phyloP scores from a whole-genome alignment of 1,140 invertebrate genomes.

The Orius laevigatus region DNA sequence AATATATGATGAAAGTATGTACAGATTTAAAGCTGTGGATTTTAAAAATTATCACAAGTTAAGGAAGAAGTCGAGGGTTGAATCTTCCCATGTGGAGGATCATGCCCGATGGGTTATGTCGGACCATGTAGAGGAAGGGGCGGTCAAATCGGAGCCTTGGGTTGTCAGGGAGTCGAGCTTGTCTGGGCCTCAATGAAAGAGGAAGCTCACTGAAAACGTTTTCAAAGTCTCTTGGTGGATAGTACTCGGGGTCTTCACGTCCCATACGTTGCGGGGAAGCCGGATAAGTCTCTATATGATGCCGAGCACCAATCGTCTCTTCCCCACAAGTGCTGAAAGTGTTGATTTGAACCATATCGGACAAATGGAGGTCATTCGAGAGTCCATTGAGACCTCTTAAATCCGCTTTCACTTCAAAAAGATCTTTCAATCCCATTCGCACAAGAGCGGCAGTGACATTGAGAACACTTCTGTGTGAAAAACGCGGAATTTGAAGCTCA shows the following conservation, averaged over 20 bases:
- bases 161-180: conserved; percentile 39
- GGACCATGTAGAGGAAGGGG: conserved; percentile 69
- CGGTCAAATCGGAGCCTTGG: conserved; percentile 61
- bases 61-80: conserved; percentile 60
- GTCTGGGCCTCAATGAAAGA: conserved; percentile 44
- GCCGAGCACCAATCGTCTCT: conserved; percentile 46
- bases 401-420: conserved; percentile 54
- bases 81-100: conserved; percentile 71
- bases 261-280: conserved; percentile 33
- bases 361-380: conserved; percentile 52
- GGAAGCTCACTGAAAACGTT: conserved; percentile 28
- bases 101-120: conserved; percentile 72
- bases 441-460: conserved; percentile 58
- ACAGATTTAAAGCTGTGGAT: conserved; percentile 1
- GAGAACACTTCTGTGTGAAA: conserved; percentile 61
- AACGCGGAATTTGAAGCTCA: conserved; percentile 63
- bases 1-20: conserved; percentile 1
- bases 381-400: conserved; percentile 61
- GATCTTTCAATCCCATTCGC: conserved; percentile 59
- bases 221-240: conserved; percentile 25
- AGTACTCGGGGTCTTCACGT: conserved; percentile 25
- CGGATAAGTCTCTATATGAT: conserved; percentile 64
- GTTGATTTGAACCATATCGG: conserved; percentile 60
- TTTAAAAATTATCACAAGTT: background rate
- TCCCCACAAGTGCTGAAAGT: conserved; percentile 65